Base-by-base conservation (phyloP, 2,113 vertebrate species). In the Sinocyclocheilus maitianheensis region DNA sequence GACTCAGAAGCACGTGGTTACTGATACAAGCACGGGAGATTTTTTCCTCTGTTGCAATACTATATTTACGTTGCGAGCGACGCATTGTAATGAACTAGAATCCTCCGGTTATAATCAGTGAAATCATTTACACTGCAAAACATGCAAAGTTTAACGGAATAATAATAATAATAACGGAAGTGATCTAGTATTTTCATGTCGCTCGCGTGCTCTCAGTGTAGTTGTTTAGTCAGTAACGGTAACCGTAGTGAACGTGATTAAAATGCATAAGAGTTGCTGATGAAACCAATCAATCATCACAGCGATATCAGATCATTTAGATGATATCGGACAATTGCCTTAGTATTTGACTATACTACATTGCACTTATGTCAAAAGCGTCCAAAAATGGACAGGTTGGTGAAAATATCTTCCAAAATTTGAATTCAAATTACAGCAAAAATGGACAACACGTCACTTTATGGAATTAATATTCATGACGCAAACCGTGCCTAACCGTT, bases 201-300 rank as follows among this genome's bases (percentile, higher is more conserved):
- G 18, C 37, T 43, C 69, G 9, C 12, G 8, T 72, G 10, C 69
- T 5, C 10, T 72, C 20, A 12, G 18, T 37, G 16, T 40, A 40
- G 67, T 37, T 20, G 13, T 34, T 34, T 20, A 9, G 34, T 22
- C 69, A 40, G 16, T 71, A 37, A 20, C 30, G 40, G 18, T 72
- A 37, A 40, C 34, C 30, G 20, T 20, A 37, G 30, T 4, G 67
- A 37, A 69, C 16, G 10, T 1, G 30, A 40, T 4, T 40, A 20
- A 40, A 37, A 34, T 34, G 34, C 24, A 43, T 20, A 53, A n/a
- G 72, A 13, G 4, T 1, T 43, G 22, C 55, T 46, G 26, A 55
- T 16, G 24, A 4, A 77, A 77, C 48, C 76, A 77, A 55, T 77
- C 75, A 77, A 77, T 77, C 75, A 77, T 55, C 30, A 60, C 20